Conservation (phyloP, 2,113 vertebrate genomes). For the human region DNA sequence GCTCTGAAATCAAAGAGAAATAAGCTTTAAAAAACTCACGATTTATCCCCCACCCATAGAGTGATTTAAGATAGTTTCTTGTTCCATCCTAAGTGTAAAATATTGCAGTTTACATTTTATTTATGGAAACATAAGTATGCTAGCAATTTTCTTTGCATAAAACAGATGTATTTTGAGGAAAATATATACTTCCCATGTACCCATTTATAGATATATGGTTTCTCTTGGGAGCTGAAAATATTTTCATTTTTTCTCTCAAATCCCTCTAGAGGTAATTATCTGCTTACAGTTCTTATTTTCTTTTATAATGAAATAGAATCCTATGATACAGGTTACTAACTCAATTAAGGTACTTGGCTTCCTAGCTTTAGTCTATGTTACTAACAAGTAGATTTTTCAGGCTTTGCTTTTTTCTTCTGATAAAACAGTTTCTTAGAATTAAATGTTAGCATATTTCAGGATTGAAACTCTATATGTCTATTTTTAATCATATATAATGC, state of each 20-base stretch:
- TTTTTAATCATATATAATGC: not conserved
- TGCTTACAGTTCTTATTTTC: conserved; percentile 56
- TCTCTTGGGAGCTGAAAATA: conserved; percentile 50
- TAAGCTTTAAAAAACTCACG: not conserved
- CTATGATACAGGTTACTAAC: conserved; percentile 62
- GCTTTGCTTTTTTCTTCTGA: conserved; percentile 1
- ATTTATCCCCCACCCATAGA: not conserved
- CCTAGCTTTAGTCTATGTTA: conserved; percentile 55
- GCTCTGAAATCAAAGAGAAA: not conserved
- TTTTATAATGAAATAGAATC: conserved; percentile 72
- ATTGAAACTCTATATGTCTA: not conserved
- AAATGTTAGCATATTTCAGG: not conserved
- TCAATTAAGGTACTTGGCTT: conserved; percentile 54
- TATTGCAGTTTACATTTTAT: conserved; percentile 33
- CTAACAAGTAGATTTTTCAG: conserved; percentile 25
- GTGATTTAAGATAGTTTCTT: not conserved
- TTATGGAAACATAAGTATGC: conserved; percentile 27
- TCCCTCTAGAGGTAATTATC: conserved; percentile 77
- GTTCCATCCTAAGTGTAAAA: not conserved
- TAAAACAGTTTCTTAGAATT: not conserved
- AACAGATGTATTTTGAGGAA: conserved; percentile 46
- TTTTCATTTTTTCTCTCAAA: conserved; percentile 21
- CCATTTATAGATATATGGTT: conserved; percentile 36
- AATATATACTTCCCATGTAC: conserved; percentile 22
- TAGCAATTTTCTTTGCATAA: conserved; percentile 39